A percentile compares a stretch with the other conserved stretches of the same genome.
Conservation (phyloP, 2,797 vertebrate species). For the Brachyalestes nurse region DNA sequence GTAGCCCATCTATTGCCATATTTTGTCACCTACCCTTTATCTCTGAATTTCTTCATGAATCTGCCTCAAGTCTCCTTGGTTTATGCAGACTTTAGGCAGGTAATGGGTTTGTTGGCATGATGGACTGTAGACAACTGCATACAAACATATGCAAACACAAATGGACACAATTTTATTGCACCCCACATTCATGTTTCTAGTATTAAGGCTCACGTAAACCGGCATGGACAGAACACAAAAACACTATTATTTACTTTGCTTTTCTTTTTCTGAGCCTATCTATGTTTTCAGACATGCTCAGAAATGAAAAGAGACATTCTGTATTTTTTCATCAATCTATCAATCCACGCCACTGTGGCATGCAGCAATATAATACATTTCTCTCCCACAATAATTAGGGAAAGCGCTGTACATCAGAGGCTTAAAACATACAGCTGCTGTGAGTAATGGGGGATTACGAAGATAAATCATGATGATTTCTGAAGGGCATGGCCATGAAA, state of each 20-base stretch:
- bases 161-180: background rate
- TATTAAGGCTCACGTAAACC: background rate
- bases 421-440: slow-evolving; percentile 28
- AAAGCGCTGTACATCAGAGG: slow-evolving; percentile 13
- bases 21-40: no score
- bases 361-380: background rate
- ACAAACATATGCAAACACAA: background rate
- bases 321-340: background rate
- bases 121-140: no score
- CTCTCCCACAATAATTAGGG: slow-evolving; percentile 11
- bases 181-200: background rate
- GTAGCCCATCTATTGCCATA: no score
- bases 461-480: slow-evolving; percentile 42
- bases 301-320: slow-evolving; percentile 15
- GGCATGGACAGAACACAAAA: background rate
- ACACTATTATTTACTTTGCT: background rate
- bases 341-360: background rate
- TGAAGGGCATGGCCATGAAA: slow-evolving; percentile 37
- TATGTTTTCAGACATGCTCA: background rate
- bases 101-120: background rate
- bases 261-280: background rate
- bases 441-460: slow-evolving; percentile 29
- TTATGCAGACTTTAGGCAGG: background rate
- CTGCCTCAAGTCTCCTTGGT: no score
- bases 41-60: background rate